Evolutionary conservation across 2,888 invertebrate species (phyloP).

Genomic region (Nebria brevicollis): DNA sequence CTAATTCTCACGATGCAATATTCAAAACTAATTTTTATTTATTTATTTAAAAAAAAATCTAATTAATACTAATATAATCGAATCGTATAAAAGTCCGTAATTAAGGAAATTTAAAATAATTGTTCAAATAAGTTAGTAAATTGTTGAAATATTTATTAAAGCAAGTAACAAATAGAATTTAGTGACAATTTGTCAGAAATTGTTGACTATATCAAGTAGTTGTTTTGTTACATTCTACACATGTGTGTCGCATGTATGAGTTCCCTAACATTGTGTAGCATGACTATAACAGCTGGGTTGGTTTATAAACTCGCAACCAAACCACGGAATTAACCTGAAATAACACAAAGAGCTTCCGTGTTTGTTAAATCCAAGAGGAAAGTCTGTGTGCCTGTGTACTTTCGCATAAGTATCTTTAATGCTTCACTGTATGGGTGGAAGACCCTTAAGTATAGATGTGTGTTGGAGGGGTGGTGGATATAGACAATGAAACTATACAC

Average conservation of each 20-base stretch:
- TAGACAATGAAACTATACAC: neutral
- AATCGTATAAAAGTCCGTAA: too few relatives aligned
- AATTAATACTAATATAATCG: too few relatives aligned
- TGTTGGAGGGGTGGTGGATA: neutral
- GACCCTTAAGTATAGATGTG: neutral
- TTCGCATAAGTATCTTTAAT: constrained; percentile 36
- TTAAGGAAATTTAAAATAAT: too few relatives aligned
- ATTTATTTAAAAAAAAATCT: too few relatives aligned
- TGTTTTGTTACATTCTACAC: neutral
- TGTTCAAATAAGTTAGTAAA: neutral
- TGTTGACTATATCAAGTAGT: neutral
- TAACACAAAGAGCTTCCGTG: constrained; percentile 36
- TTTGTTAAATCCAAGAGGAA: constrained; percentile 7
- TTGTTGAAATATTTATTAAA: neutral
- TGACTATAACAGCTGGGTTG: neutral
- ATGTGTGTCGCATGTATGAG: neutral
- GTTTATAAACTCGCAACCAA: constrained; percentile 28
- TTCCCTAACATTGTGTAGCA: constrained; percentile 10
- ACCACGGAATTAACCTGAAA: constrained; percentile 33
- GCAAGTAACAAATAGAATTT: neutral
- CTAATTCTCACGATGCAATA: constrained; percentile 43
- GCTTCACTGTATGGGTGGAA: constrained; percentile 12
- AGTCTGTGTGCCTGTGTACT: constrained; percentile 14
- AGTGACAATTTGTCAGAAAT: neutral
- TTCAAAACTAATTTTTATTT: constrained; percentile 24